Evolutionary conservation across 2,888 invertebrate genomes (phyloP).

Genomic region (Eulithis testata): DNA sequence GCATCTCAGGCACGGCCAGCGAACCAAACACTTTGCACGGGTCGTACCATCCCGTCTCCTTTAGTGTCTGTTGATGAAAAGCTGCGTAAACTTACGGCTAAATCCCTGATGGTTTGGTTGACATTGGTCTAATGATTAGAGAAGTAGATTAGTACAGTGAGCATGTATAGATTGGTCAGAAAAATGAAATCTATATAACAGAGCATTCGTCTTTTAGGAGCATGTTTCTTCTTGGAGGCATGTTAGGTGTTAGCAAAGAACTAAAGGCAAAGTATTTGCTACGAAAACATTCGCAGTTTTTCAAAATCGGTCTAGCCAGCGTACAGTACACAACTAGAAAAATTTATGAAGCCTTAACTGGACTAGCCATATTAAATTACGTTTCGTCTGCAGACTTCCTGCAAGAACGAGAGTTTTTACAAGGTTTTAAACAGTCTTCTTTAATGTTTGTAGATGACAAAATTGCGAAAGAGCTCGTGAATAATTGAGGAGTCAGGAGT

Average conservation of each 20-base stretch:
- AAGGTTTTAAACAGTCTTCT: slow-evolving; percentile 64
- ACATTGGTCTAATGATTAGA: too few species aligned
- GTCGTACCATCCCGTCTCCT: slow-evolving; percentile 76
- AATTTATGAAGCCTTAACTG: too few species aligned
- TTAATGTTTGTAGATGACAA: slow-evolving; percentile 60
- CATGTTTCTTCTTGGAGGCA: too few species aligned
- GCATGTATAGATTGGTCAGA: too few species aligned
- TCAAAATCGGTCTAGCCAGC: too few species aligned
- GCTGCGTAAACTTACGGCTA: neutral
- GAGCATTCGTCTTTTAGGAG: too few species aligned
- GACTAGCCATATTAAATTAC: neutral
- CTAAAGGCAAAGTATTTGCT: too few species aligned
- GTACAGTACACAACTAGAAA: neutral
- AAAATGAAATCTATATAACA: too few species aligned
- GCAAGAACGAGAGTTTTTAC: slow-evolving; percentile 7
- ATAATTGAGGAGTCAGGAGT: slow-evolving; percentile 39
- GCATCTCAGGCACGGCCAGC: slow-evolving; percentile 75
- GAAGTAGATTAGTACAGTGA: too few species aligned
- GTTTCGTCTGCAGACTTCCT: neutral
- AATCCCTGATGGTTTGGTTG: neutral
- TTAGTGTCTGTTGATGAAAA: slow-evolving; percentile 61
- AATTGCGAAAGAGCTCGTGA: slow-evolving; percentile 33
- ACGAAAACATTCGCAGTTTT: too few species aligned
- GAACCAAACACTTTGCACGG: slow-evolving; percentile 72
- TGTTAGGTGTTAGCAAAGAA: too few species aligned